Evolutionary conservation across 92 coral and sea anemone genomes (phyloP).

Genomic region (Palythoa caribaeorum): DNA sequence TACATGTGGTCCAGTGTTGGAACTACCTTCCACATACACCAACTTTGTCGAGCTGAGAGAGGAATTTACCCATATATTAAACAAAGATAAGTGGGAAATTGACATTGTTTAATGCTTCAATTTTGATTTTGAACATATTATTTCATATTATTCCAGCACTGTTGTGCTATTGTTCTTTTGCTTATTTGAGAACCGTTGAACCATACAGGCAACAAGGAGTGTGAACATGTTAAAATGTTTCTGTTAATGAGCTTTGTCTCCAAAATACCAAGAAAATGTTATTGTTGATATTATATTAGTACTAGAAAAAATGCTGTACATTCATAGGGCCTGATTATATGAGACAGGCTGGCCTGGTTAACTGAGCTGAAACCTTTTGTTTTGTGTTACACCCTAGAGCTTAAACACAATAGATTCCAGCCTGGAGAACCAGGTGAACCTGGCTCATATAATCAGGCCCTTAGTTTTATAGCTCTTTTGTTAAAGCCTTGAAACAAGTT

Average conservation of each 20-base stretch:
- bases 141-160: slow-evolving; percentile 8
- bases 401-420: background rate
- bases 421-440: background rate
- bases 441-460: background rate
- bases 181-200: background rate
- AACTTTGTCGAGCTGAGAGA: slow-evolving; percentile 34
- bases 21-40: slow-evolving; percentile 50
- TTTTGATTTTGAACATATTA: background rate
- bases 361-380: background rate
- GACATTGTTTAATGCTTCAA: slow-evolving; percentile 19
- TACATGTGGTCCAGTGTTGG: slow-evolving; percentile 53
- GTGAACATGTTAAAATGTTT: slow-evolving; percentile 12
- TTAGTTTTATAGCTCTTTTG: background rate
- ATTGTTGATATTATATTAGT: background rate
- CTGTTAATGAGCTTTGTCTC: slow-evolving; percentile 13
- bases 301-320: slow-evolving; percentile 1
- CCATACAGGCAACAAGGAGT: slow-evolving; percentile 11
- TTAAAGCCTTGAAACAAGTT: slow-evolving; percentile 5
- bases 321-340: background rate
- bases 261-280: background rate
- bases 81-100: slow-evolving; percentile 20
- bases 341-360: background rate
- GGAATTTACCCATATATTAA: slow-evolving; percentile 1
- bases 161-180: slow-evolving; percentile 3
- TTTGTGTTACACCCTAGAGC: background rate